phyloP scores from a whole-genome alignment of 1,140 invertebrate species.

The Euwallacea similis region DNA sequence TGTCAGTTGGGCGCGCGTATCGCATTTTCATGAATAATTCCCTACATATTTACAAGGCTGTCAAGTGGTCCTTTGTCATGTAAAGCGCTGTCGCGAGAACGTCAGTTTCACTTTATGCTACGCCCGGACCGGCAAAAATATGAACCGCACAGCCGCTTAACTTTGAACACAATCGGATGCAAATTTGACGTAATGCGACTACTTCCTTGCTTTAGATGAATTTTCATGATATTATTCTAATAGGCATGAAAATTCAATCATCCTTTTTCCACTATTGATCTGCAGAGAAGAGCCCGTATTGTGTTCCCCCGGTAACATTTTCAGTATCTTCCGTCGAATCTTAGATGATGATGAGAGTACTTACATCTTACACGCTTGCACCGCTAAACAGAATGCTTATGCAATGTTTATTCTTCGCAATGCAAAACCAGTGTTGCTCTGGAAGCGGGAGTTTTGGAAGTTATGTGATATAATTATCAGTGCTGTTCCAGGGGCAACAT shows the following conservation, averaged over 20 bases:
- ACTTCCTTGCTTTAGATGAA: conserved; percentile 40
- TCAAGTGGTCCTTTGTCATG: conserved; percentile 56
- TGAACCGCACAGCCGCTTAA: conserved; percentile 38
- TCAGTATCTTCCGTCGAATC: too few species aligned
- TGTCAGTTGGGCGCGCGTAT: conserved; percentile 53
- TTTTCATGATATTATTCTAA: conserved; percentile 37
- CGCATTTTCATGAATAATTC: conserved; percentile 56
- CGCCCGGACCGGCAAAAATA: conserved; percentile 50
- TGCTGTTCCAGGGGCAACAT: conserved; percentile 28
- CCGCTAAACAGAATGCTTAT: too few species aligned
- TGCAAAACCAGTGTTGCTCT: too few species aligned
- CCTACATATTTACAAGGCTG: conserved; percentile 55
- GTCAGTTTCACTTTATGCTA: conserved; percentile 53
- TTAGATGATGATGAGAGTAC: too few species aligned
- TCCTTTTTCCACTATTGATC: not conserved
- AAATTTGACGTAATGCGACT: conserved; percentile 45
- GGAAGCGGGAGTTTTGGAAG: conserved; percentile 12
- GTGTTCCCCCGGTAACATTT: too few species aligned
- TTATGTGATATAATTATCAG: conserved; percentile 27
- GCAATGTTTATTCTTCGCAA: too few species aligned
- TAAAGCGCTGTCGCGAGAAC: conserved; percentile 54
- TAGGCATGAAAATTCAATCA: conserved; percentile 34
- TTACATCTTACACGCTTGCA: too few species aligned
- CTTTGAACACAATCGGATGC: conserved; percentile 51
- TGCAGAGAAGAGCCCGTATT: too few species aligned